A percentile compares a stretch with the other conserved stretches of the same genome.
Conservation (phyloP, 2,113 vertebrate species). For the Ariopsis seemanni region DNA sequence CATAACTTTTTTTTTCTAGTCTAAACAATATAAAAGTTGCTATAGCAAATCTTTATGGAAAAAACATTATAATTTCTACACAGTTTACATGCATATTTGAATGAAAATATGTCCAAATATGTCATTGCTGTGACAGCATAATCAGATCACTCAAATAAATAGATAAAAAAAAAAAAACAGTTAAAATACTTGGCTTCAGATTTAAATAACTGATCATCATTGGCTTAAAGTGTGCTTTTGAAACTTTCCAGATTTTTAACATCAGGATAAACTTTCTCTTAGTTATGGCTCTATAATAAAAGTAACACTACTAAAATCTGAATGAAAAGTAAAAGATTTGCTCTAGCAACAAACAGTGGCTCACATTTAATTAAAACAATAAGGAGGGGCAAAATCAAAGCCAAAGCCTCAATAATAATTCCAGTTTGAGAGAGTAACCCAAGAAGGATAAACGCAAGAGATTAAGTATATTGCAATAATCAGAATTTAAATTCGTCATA, state of each 20-base stretch:
- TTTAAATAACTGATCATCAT: background rate
- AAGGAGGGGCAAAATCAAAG: background rate
- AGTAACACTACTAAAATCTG: background rate
- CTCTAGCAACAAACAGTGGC: constrained; percentile 8
- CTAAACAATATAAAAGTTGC: background rate
- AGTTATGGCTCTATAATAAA: background rate
- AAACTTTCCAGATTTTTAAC: background rate
- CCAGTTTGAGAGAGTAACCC: background rate
- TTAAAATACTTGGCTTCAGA: background rate
- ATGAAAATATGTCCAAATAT: background rate
- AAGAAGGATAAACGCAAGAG: background rate
- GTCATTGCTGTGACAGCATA: background rate
- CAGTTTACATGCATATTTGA: background rate
- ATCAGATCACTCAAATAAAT: background rate
- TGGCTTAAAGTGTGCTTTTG: background rate
- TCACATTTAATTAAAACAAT: background rate
- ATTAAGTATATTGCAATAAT: background rate
- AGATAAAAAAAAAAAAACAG: background rate
- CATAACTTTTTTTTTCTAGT: background rate
- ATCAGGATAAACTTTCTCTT: background rate
- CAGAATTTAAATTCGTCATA: background rate
- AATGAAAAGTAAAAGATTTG: constrained; percentile 12
- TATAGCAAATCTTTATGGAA: constrained; percentile 19
- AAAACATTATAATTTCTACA: background rate
- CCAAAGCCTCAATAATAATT: constrained; percentile 22